Evolutionary conservation across 2,113 vertebrate genomes (phyloP).

Genomic region (Dolichallabes microphthalmus): DNA sequence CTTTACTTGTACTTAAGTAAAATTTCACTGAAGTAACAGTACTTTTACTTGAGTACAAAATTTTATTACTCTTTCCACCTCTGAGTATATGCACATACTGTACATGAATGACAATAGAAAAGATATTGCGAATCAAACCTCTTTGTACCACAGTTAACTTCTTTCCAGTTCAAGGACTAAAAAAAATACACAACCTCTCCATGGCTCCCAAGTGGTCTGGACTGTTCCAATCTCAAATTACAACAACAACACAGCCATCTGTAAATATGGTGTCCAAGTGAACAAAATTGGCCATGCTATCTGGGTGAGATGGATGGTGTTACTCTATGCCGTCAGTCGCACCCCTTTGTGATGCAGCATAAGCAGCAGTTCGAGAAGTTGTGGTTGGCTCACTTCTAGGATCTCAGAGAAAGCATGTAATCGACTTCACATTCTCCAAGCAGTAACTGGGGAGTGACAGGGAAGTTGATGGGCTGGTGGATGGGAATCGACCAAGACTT

Average conservation of each 20-base stretch:
- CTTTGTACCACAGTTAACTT: neutral
- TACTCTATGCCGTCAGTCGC: neutral
- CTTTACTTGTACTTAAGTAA: no score
- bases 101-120: neutral
- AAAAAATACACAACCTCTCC: neutral
- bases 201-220: neutral
- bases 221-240: neutral
- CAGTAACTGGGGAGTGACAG: no score
- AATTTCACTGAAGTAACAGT: no score
- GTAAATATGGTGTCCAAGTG: neutral
- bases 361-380: no score
- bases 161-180: neutral
- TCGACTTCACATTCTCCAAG: no score
- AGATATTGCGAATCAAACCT: neutral
- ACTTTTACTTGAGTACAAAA: no score
- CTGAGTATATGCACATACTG: neutral
- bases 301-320: neutral
- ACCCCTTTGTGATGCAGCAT: no score
- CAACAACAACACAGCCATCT: neutral
- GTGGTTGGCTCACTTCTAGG: no score
- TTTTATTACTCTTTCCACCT: no score
- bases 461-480: no score
- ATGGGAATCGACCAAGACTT: neutral
- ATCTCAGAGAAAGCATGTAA: no score
- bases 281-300: neutral